Evolutionary conservation across 1,140 invertebrate genomes (phyloP).

Genomic region (Drosophila varians): DNA sequence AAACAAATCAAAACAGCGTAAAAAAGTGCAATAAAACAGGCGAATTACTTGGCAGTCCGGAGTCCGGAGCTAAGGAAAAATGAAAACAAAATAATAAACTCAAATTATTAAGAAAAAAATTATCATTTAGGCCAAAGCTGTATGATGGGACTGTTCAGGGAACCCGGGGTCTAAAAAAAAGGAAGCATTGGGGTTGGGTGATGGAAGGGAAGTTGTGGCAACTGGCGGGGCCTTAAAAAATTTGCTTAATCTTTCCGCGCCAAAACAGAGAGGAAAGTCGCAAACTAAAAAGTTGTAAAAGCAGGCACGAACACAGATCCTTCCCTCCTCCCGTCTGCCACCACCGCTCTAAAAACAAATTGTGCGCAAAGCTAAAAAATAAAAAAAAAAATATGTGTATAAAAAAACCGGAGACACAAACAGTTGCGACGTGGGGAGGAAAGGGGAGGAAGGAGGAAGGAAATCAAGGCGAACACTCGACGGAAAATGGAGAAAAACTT

Average conservation of each 20-base stretch:
- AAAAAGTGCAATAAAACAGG: constrained; percentile 78
- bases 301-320: constrained; percentile 34
- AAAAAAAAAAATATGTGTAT: constrained; percentile 40
- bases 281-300: constrained; percentile 79
- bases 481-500: constrained; percentile 48
- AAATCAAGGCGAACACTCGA: constrained; percentile 43
- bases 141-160: constrained; percentile 12
- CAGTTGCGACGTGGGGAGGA: background rate
- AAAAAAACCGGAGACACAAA: constrained; percentile 12
- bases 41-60: constrained; percentile 44
- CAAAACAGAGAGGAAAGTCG: constrained; percentile 42
- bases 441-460: background rate
- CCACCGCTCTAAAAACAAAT: constrained; percentile 49
- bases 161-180: constrained; percentile 7
- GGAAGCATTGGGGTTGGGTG: background rate
- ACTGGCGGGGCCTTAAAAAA: constrained; percentile 54
- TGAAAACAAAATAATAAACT: constrained; percentile 75
- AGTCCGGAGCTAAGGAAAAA: constrained; percentile 16
- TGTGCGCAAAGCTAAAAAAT: constrained; percentile 70
- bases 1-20: constrained; percentile 76
- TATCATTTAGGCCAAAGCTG: constrained; percentile 39
- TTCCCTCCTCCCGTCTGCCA: background rate
- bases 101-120: constrained; percentile 64
- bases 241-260: constrained; percentile 68
- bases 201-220: constrained; percentile 24